Conservation (phyloP, 2,888 invertebrate genomes). For the Pantelozetes paolii region DNA sequence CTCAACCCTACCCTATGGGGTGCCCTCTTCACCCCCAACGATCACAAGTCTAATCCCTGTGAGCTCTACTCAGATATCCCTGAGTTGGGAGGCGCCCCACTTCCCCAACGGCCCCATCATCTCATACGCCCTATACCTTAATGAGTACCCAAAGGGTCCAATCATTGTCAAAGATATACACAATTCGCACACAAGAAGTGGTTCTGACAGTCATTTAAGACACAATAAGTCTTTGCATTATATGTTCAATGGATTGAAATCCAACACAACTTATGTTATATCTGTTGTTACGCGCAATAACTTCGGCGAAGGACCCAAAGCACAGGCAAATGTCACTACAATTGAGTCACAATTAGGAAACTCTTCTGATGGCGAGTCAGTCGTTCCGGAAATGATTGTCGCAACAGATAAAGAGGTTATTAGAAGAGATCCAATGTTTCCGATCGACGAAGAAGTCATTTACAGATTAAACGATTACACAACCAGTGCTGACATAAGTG, state of each 20-base stretch:
- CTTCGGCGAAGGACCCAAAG: conserved; percentile 71
- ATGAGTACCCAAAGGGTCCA: conserved; percentile 53
- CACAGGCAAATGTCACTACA: conserved; percentile 63
- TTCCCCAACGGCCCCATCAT: conserved; percentile 82
- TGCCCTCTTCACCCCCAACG: conserved; percentile 68
- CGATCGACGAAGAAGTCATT: conserved; percentile 35
- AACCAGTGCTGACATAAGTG: conserved; percentile 54
- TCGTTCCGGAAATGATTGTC: conserved; percentile 16
- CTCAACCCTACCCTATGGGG: conserved; percentile 53
- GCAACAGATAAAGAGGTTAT: conserved; percentile 36
- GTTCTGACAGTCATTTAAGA: conserved; percentile 8
- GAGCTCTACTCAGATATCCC: conserved; percentile 74
- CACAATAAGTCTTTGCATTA: conserved; percentile 56
- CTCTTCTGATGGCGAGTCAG: neutral
- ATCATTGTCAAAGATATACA: conserved; percentile 38
- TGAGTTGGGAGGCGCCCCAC: conserved; percentile 81
- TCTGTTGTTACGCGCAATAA: conserved; percentile 73
- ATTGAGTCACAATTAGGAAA: conserved; percentile 51
- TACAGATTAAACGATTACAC: conserved; percentile 53
- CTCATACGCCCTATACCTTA: conserved; percentile 73
- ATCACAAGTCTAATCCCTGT: conserved; percentile 63
- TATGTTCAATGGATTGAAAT: conserved; percentile 69
- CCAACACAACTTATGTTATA: conserved; percentile 70
- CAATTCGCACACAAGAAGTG: conserved; percentile 21
- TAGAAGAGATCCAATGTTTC: conserved; percentile 16